Evolutionary conservation across 2,797 vertebrate genomes (phyloP), one percentile per base, ranked within the genome.

Genomic region (Onychomys torridus): DNA sequence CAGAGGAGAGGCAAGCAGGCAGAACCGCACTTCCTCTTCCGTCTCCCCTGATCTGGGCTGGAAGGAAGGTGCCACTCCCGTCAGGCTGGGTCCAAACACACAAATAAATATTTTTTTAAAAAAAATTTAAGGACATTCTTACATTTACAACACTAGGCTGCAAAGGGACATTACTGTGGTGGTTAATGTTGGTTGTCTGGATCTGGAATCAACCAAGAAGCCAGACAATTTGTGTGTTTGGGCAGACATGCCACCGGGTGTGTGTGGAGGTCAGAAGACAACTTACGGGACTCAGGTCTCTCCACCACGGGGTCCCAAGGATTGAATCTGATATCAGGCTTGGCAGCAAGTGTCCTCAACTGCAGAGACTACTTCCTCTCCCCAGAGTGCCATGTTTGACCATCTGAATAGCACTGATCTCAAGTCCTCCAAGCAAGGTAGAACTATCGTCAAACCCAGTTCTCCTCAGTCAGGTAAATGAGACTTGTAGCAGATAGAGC

Each of bases 401-500:
- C 67, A 75, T 96, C 9, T 63, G 52, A 91, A 43, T 81, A 87
- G 57, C 40, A 29, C n/a, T 61, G 34, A 55, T 73, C 17, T 37
- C 61, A 65, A 23, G 34, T 95, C 81, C 95, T 93, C 59, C 52
- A 65, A 89, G 34, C 8, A 49, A 52, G 32, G 11, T 91, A 59
- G 57, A 95, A 40, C 37, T 76, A 17, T 65, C 21, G 23, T 78
- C 55, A 61, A 82, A 49, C 49, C 63, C 78, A 6, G 5, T 32
- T 90, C 13, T 52, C 23, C 67, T 96, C 65, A 89, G 84, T 77
- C 25, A 86, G 27, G 17, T 78, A 29, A 82, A 73, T 83, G 59
- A 61, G 25, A 94, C 86, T 71, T 87, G 34, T 95, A 37, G 57
- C 43, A 67, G 93, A 49, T 3, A 87, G 89, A 59, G 55, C n/a